Evolutionary conservation across 2,888 invertebrate species (phyloP).

Genomic region (Agrochola circellaris): DNA sequence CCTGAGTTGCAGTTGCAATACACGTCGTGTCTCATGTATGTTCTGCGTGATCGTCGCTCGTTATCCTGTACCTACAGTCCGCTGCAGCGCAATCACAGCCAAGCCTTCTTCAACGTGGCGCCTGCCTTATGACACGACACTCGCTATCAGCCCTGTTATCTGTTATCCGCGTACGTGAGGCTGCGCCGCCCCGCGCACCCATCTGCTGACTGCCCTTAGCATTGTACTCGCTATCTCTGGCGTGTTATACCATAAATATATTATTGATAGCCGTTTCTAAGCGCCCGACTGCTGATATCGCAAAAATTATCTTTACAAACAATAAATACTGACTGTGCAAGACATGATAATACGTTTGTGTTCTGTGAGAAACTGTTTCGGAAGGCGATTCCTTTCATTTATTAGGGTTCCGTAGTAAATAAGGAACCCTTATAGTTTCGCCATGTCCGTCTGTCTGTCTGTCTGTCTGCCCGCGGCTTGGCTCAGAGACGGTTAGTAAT

Average conservation of each 20-base stretch:
- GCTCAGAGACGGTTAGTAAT: too few species aligned
- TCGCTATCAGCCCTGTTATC: constrained; percentile 39
- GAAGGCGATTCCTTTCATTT: background rate
- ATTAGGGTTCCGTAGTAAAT: too few species aligned
- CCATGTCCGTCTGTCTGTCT: too few species aligned
- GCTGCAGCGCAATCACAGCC: constrained; percentile 9
- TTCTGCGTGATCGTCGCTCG: background rate
- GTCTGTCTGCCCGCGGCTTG: too few species aligned
- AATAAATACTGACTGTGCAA: constrained; percentile 13
- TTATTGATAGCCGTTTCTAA: constrained; percentile 27
- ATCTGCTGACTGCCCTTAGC: constrained; percentile 32
- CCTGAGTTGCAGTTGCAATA: background rate
- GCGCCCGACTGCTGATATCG: constrained; percentile 32
- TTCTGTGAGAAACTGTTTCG: background rate
- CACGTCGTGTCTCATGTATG: background rate
- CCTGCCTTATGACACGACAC: constrained; percentile 23
- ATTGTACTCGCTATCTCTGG: constrained; percentile 41
- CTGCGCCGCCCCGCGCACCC: constrained; percentile 37
- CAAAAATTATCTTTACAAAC: constrained; percentile 10
- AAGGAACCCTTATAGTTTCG: too few species aligned
- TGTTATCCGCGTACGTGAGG: constrained; percentile 60
- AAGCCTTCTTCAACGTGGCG: constrained; percentile 18
- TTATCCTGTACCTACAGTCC: background rate
- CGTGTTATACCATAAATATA: constrained; percentile 16
- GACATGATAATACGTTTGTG: background rate